Conservation (phyloP, 2,113 vertebrate species). For the Thunnus thynnus region DNA sequence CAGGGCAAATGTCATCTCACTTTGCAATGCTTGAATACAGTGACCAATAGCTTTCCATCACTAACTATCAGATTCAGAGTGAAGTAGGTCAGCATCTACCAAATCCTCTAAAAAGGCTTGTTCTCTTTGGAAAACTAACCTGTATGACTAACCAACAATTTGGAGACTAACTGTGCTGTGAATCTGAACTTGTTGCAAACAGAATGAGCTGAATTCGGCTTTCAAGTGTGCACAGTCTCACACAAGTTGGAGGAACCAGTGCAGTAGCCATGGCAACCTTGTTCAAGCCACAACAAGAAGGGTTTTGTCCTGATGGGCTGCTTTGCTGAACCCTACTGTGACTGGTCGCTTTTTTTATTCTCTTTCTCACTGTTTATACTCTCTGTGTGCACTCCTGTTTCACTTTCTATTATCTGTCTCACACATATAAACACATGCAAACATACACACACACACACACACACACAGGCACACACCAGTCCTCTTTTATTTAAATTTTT, state of each 20-base stretch:
- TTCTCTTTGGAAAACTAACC: background rate
- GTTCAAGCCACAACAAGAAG: constrained; percentile 72
- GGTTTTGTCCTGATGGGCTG: constrained; percentile 71
- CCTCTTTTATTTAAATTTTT: constrained; percentile 27
- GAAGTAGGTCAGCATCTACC: constrained; percentile 30
- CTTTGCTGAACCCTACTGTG: constrained; percentile 41
- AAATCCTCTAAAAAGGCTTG: background rate
- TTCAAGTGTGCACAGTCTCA: constrained; percentile 1
- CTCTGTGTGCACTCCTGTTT: background rate
- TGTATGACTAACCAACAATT: background rate
- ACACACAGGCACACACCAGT: constrained; percentile 8
- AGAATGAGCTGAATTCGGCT: background rate
- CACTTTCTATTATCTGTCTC: background rate
- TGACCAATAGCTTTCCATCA: constrained; percentile 22
- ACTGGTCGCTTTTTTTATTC: constrained; percentile 46
- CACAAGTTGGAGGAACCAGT: constrained; percentile 26
- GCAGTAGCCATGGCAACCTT: constrained; percentile 70
- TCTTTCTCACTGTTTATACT: constrained; percentile 1
- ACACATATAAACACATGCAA: constrained; percentile 9
- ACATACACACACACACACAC: constrained; percentile 21
- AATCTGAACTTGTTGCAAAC: constrained; percentile 4
- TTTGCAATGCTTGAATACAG: constrained; percentile 16
- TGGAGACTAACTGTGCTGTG: background rate
- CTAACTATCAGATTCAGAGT: background rate
- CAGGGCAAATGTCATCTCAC: constrained; percentile 29